Evolutionary conservation across 2,888 invertebrate species (phyloP).

Genomic region (Dynastes tityus): DNA sequence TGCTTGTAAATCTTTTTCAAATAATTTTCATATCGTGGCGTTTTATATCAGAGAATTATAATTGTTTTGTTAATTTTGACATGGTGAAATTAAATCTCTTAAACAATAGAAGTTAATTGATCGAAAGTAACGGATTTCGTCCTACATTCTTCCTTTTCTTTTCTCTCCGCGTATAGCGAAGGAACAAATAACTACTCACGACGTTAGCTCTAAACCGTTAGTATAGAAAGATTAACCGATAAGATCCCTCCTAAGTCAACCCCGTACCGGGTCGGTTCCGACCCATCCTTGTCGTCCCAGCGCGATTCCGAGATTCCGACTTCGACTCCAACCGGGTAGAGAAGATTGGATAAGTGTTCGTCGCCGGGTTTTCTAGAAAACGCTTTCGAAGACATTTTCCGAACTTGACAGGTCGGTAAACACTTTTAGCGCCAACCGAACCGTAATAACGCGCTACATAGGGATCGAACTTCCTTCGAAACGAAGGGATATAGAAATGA

Average conservation of each 20-base stretch:
- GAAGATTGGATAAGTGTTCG: conserved; percentile 70
- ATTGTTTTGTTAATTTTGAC: too few relatives aligned
- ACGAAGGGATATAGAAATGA: conserved; percentile 62
- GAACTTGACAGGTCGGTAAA: conserved; percentile 70
- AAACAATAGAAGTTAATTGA: conserved; percentile 29
- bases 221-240: conserved; percentile 47
- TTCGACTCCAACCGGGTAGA: conserved; percentile 48
- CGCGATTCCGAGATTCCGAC: conserved; percentile 23
- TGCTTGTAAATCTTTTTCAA: too few relatives aligned
- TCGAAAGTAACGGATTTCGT: conserved; percentile 24
- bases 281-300: conserved; percentile 15
- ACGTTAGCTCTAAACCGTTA: conserved; percentile 33
- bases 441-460: conserved; percentile 53
- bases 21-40: too few relatives aligned
- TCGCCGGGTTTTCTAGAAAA: conserved; percentile 66
- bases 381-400: conserved; percentile 70
- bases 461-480: conserved; percentile 32
- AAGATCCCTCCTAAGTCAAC: conserved; percentile 42
- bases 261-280: conserved; percentile 4
- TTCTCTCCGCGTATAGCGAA: conserved; percentile 1
- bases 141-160: not conserved
- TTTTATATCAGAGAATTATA: too few relatives aligned
- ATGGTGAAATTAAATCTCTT: not conserved
- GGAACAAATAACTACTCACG: conserved; percentile 47
- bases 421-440: conserved; percentile 65